A percentile compares a stretch with the other conserved stretches of the same genome.
Evolutionary conservation across 2,888 invertebrate genomes (phyloP).

Genomic region (Matsumyia berberina): DNA sequence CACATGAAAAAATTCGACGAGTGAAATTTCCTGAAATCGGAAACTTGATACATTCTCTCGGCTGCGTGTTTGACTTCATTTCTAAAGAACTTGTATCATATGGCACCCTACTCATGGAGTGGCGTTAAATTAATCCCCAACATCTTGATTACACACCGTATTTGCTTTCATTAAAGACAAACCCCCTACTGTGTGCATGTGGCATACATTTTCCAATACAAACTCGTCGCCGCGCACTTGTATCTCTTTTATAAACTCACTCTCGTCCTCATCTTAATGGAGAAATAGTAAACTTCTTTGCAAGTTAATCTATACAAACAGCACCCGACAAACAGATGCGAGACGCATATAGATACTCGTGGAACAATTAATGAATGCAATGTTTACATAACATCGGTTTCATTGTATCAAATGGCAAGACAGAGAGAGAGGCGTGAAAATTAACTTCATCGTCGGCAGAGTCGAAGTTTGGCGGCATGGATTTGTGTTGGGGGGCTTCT

Average conservation of each 20-base stretch:
- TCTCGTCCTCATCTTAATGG: slow-evolving; percentile 42
- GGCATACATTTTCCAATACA: neutral
- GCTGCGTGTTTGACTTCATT: slow-evolving; percentile 30
- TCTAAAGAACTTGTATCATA: slow-evolving; percentile 58
- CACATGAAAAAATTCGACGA: too few relatives aligned
- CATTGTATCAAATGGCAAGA: neutral
- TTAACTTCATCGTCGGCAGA: slow-evolving; percentile 43
- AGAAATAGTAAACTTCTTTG: slow-evolving; percentile 45
- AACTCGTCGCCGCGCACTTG: neutral
- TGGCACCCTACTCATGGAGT: slow-evolving; percentile 44
- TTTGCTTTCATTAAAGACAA: slow-evolving; percentile 64
- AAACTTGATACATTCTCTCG: slow-evolving; percentile 41
- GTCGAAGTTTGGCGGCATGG: slow-evolving; percentile 8
- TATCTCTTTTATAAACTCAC: slow-evolving; percentile 22
- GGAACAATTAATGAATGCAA: slow-evolving; percentile 52
- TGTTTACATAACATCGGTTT: slow-evolving; percentile 51
- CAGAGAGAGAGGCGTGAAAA: slow-evolving; percentile 18
- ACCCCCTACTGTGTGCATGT: neutral
- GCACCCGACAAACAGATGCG: slow-evolving; percentile 9
- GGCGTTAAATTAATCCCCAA: slow-evolving; percentile 65
- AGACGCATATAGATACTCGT: slow-evolving; percentile 9
- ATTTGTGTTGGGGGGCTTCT: too few relatives aligned
- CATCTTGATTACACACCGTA: slow-evolving; percentile 71
- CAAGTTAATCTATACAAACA: slow-evolving; percentile 26
- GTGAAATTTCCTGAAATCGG: slow-evolving; percentile 18